Evolutionary conservation across 2,797 vertebrate genomes (phyloP).

Genomic region (Oreortyx pictus): DNA sequence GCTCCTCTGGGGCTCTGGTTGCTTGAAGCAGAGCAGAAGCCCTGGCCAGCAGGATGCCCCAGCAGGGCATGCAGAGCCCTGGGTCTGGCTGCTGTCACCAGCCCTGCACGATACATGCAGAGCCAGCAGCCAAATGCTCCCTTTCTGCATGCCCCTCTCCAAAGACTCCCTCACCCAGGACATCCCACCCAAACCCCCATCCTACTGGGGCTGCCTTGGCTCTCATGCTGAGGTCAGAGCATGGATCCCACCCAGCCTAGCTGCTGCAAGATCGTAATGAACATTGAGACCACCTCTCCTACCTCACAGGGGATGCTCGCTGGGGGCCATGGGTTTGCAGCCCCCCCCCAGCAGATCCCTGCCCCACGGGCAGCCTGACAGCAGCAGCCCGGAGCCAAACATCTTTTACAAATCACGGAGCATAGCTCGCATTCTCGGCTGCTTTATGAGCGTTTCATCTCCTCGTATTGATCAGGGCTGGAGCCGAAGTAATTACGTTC

Average conservation of each 20-base stretch:
- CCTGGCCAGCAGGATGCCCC: neutral
- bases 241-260: neutral
- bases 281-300: neutral
- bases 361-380: neutral
- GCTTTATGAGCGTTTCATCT: constrained; percentile 64
- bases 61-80: fast-evolving
- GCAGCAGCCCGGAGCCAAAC: constrained; percentile 50
- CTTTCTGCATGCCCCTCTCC: too few relatives aligned
- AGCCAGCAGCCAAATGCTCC: too few relatives aligned
- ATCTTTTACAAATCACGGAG: constrained; percentile 66
- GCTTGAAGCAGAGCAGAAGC: neutral
- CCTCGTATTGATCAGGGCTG: constrained; percentile 72
- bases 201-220: fast-evolving
- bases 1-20: neutral
- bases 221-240: neutral
- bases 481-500: constrained; percentile 73
- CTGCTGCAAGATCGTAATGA: constrained; percentile 1
- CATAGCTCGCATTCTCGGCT: constrained; percentile 65
- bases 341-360: neutral
- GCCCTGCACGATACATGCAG: neutral
- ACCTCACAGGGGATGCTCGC: neutral
- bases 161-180: neutral
- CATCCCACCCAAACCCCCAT: neutral
- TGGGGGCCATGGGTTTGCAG: neutral
- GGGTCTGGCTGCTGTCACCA: neutral